A percentile compares a stretch with the other conserved stretches of the same genome.
Conservation (phyloP, 2,113 vertebrate species). For the Thermophis baileyi region DNA sequence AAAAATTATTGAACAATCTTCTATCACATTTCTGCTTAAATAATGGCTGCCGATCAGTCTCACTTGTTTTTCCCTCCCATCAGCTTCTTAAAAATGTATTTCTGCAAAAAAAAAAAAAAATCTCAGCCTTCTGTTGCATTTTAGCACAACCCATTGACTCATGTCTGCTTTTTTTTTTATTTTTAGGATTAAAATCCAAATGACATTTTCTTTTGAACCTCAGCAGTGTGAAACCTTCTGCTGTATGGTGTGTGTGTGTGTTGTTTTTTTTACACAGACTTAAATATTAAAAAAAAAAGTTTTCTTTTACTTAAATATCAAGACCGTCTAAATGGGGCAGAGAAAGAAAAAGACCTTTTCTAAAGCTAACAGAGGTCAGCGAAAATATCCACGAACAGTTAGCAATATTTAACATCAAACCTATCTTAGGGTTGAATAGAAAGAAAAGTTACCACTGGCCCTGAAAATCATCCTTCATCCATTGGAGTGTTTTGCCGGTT, state of each 20-base stretch:
- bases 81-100: not conserved
- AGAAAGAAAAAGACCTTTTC: not conserved
- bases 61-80: not conserved
- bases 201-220: not conserved
- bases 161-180: not conserved
- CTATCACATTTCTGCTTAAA: not conserved
- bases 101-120: not conserved
- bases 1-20: not conserved
- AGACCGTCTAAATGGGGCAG: not conserved
- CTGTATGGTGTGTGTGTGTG: not conserved
- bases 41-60: not conserved
- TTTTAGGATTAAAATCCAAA: not conserved
- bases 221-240: not conserved
- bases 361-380: not conserved
- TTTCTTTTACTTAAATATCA: not conserved
- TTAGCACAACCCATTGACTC: not conserved
- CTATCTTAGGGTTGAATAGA: not conserved
- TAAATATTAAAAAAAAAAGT: not conserved
- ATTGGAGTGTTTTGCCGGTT: not conserved
- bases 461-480: not conserved
- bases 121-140: not conserved
- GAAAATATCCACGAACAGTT: not conserved
- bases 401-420: conserved; percentile 7
- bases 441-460: not conserved
- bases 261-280: not conserved